A percentile compares a stretch with the other conserved stretches of the same genome.
Conservation (phyloP, 1,140 invertebrate species). For the Callitettix versicolor region DNA sequence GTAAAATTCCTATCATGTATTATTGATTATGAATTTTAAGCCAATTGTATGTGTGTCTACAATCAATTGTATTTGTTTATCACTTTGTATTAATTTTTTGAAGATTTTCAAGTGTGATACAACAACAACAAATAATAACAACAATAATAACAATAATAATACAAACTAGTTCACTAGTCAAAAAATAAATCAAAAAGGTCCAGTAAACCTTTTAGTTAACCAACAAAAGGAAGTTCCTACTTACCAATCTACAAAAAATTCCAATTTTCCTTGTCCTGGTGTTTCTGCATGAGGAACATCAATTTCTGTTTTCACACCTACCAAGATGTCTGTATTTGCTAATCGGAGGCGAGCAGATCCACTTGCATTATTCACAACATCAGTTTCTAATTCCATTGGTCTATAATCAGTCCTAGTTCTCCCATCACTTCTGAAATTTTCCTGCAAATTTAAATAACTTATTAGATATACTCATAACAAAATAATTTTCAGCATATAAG, state of each 20-base stretch:
- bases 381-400: constrained; percentile 81
- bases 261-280: constrained; percentile 72
- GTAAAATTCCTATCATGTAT: too few species aligned
- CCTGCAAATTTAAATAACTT: constrained; percentile 44
- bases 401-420: constrained; percentile 74
- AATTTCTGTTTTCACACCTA: constrained; percentile 87
- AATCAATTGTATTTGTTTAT: too few species aligned
- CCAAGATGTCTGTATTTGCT: constrained; percentile 85
- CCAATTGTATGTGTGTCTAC: too few species aligned
- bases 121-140: too few species aligned
- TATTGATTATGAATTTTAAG: too few species aligned
- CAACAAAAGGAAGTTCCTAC: constrained; percentile 13
- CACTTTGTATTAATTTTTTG: too few species aligned
- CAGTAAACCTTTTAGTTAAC: too few species aligned
- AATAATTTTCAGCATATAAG: neutral
- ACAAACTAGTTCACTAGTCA: too few species aligned
- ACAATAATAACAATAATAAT: too few species aligned
- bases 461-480: neutral
- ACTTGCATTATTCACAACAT: constrained; percentile 78
- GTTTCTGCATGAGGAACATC: constrained; percentile 62
- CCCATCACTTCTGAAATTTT: constrained; percentile 81
- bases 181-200: too few species aligned
- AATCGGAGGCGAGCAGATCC: constrained; percentile 78
- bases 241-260: constrained; percentile 94
- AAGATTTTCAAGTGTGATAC: too few species aligned